A percentile compares a stretch with the other conserved stretches of the same genome.
Evolutionary conservation across 2,113 vertebrate species (phyloP).

Genomic region (Callaeas wilsoni): DNA sequence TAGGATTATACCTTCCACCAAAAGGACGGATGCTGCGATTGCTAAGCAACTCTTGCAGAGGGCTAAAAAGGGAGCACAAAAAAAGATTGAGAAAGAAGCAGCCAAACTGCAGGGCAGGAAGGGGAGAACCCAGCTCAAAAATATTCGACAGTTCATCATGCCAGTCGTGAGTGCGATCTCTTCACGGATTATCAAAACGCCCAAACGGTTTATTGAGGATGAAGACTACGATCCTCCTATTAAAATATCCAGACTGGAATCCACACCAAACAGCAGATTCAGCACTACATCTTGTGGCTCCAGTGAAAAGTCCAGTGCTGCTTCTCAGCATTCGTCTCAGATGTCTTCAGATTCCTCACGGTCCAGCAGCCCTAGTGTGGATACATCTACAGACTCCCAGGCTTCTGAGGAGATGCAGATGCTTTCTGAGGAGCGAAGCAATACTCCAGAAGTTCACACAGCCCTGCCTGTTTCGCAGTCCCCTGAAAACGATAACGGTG

Average conservation of each 20-base stretch:
- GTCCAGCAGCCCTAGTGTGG: constrained; percentile 93
- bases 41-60: constrained; percentile 95
- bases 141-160: constrained; percentile 98
- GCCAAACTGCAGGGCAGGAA: constrained; percentile 80
- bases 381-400: constrained; percentile 96
- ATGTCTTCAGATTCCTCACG: constrained; percentile 94
- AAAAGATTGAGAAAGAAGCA: constrained; percentile 90
- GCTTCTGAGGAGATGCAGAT: constrained; percentile 89
- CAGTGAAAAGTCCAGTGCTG: constrained; percentile 84
- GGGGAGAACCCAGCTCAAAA: constrained; percentile 93
- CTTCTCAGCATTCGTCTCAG: constrained; percentile 96
- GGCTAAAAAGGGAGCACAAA: constrained; percentile 91
- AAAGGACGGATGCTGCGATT: constrained; percentile 92
- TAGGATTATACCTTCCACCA: constrained; percentile 90
- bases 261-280: constrained; percentile 84
- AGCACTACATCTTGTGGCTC: constrained; percentile 92
- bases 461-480: constrained; percentile 80
- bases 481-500: constrained; percentile 69
- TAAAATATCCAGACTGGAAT: constrained; percentile 88
- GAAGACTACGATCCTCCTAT: constrained; percentile 89
- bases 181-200: constrained; percentile 94
- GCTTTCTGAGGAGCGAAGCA: constrained; percentile 81
- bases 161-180: constrained; percentile 96
- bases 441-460: constrained; percentile 77
- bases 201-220: constrained; percentile 96